Conservation (phyloP, 2,888 invertebrate genomes). For the Ferrisia virgata region DNA sequence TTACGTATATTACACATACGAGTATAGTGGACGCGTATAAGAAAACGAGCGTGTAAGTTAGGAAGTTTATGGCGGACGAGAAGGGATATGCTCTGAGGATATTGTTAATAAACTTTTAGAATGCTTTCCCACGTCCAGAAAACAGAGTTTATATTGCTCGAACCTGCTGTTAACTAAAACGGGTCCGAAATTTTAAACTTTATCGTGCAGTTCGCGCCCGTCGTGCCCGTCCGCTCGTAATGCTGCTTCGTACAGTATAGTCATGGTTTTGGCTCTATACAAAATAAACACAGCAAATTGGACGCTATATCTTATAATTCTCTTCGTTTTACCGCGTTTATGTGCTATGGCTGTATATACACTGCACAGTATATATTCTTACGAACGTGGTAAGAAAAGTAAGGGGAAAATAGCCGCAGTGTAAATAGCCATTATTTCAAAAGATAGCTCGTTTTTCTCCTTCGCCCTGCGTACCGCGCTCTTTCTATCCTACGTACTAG, state of each 20-base stretch:
- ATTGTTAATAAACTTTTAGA: slow-evolving; percentile 45
- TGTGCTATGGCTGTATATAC: neutral
- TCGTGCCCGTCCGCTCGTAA: neutral
- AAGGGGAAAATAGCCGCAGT: neutral
- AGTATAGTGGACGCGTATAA: slow-evolving; percentile 1
- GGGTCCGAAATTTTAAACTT: slow-evolving; percentile 42
- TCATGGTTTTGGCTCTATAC: slow-evolving; percentile 32
- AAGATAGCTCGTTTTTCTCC: neutral
- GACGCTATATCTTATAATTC: slow-evolving; percentile 4
- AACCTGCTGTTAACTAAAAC: slow-evolving; percentile 38
- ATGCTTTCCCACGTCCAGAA: slow-evolving; percentile 45
- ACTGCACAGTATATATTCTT: neutral
- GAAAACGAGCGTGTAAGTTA: slow-evolving; percentile 40
- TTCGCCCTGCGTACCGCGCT: neutral
- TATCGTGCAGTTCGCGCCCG: slow-evolving; percentile 21
- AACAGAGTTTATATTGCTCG: slow-evolving; percentile 42
- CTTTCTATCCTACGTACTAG: no score
- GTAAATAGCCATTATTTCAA: neutral
- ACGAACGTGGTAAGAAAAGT: neutral
- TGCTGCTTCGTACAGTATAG: slow-evolving; percentile 3
- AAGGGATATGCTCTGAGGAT: slow-evolving; percentile 37
- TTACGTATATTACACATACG: no score
- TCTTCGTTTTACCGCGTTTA: slow-evolving; percentile 8
- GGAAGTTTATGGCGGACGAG: slow-evolving; percentile 26
- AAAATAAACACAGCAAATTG: slow-evolving; percentile 40